These are phyloP conservation scores for Nothobranchius kuhntae DNA, from an alignment of 2,113 vertebrate genomes.

Conservation along the genomic window DNA sequence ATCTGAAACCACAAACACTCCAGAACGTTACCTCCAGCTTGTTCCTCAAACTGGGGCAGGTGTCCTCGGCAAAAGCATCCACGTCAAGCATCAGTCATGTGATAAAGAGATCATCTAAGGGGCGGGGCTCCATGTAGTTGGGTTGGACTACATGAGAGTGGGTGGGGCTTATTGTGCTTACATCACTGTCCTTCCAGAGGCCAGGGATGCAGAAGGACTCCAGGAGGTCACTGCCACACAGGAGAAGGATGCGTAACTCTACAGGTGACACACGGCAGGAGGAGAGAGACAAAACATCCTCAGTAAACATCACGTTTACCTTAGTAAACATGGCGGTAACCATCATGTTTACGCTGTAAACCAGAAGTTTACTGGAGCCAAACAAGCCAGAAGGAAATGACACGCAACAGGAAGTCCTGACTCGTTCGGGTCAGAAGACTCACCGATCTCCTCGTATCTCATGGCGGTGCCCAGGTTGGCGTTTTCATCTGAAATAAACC, in stretches of 20 bases:
- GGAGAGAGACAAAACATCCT: conserved; percentile 49
- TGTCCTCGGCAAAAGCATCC: too few species aligned
- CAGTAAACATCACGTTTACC: conserved; percentile 55
- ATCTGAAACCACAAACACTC: conserved; percentile 79
- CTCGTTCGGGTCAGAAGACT: conserved; percentile 57
- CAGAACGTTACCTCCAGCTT: not conserved
- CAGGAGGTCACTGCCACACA: conserved; percentile 96
- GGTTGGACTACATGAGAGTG: not conserved
- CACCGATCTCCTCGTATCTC: conserved; percentile 97
- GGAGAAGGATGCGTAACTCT: conserved; percentile 97
- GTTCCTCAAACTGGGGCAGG: too few species aligned
- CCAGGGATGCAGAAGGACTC: conserved; percentile 99
- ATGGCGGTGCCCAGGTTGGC: conserved; percentile 93
- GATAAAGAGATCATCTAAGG: not conserved
- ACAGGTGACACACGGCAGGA: conserved; percentile 54
- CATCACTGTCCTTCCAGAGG: conserved; percentile 97
- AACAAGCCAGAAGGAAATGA: conserved; percentile 36
- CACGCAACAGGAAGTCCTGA: conserved; percentile 18
- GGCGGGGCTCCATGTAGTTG: conserved; percentile 17
- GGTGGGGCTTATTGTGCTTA: conserved; percentile 78
- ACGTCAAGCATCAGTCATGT: too few species aligned
- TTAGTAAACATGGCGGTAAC: not conserved
- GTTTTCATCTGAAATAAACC: conserved; percentile 87
- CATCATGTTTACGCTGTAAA: conserved; percentile 52
- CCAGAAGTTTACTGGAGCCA: conserved; percentile 24